phyloP scores from a whole-genome alignment of 1,140 invertebrate genomes.

The Vanessa atalanta region DNA sequence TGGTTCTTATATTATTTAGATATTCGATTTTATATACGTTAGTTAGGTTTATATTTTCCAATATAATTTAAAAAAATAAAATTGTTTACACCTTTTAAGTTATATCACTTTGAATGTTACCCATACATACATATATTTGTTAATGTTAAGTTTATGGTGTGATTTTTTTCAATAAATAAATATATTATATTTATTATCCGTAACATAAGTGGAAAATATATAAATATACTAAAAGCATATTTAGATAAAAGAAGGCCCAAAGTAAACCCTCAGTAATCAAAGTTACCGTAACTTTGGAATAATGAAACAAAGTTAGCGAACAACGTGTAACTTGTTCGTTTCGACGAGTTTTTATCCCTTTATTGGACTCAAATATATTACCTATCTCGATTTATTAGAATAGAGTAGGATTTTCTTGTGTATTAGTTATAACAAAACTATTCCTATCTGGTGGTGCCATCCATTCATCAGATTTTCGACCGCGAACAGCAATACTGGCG shows the following conservation, averaged over 20 bases:
- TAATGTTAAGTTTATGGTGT: too few species aligned
- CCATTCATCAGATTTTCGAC: too few species aligned
- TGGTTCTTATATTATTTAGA: too few species aligned
- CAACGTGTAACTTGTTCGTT: conserved; percentile 8
- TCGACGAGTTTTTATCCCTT: conserved; percentile 6
- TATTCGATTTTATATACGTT: too few species aligned
- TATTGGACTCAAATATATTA: conserved; percentile 9
- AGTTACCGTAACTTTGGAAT: conserved; percentile 12
- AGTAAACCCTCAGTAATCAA: conserved; percentile 20
- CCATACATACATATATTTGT: too few species aligned
- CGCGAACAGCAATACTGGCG: too few species aligned
- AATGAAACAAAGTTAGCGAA: conserved; percentile 11
- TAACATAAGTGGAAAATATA: not conserved
- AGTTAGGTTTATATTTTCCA: too few species aligned
- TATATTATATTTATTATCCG: not conserved
- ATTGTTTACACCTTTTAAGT: too few species aligned
- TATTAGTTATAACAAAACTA: not conserved
- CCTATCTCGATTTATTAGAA: conserved; percentile 10
- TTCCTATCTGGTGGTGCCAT: too few species aligned
- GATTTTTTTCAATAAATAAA: too few species aligned
- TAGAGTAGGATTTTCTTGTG: not conserved
- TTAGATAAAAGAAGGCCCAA: conserved; percentile 14
- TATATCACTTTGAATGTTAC: too few species aligned
- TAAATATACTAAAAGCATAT: not conserved
- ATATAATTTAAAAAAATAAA: too few species aligned